Evolutionary conservation across 1,140 invertebrate species (phyloP).

Genomic region (Aphaenogaster ashmeadi): DNA sequence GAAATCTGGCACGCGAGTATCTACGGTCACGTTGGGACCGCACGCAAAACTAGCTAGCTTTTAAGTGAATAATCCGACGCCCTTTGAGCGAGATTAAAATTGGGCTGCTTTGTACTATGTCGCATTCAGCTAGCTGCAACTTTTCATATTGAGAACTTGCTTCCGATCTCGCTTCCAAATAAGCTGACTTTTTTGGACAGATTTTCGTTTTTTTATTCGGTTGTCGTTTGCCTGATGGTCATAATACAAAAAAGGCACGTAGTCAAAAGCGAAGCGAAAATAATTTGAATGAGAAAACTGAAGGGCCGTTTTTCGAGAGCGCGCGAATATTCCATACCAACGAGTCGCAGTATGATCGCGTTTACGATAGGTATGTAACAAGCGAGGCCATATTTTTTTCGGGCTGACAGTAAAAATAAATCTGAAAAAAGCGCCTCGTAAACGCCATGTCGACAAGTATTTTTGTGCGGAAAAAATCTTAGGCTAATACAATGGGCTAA

Average conservation of each 20-base stretch:
- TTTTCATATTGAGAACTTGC: slow-evolving; percentile 17
- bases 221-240: slow-evolving; percentile 10
- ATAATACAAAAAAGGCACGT: not conserved
- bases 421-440: slow-evolving; percentile 56
- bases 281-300: slow-evolving; percentile 1
- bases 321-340: slow-evolving; percentile 24
- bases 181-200: not conserved
- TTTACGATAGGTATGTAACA: slow-evolving; percentile 71
- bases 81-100: slow-evolving; percentile 31
- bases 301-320: not conserved
- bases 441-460: slow-evolving; percentile 22
- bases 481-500: not conserved
- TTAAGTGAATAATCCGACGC: slow-evolving; percentile 20
- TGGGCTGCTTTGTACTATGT: slow-evolving; percentile 28
- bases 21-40: not conserved
- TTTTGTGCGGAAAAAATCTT: slow-evolving; percentile 31
- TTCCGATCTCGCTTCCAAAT: not conserved
- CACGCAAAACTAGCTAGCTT: slow-evolving; percentile 49
- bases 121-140: slow-evolving; percentile 30
- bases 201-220: slow-evolving; percentile 25
- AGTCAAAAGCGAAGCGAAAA: not conserved
- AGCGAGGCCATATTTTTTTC: slow-evolving; percentile 67
- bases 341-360: slow-evolving; percentile 67
- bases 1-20: slow-evolving; percentile 41
- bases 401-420: slow-evolving; percentile 63